These are phyloP conservation scores for Listronotus oregonensis DNA, from an alignment of 1,140 invertebrate species.

Conservation along the genomic window DNA sequence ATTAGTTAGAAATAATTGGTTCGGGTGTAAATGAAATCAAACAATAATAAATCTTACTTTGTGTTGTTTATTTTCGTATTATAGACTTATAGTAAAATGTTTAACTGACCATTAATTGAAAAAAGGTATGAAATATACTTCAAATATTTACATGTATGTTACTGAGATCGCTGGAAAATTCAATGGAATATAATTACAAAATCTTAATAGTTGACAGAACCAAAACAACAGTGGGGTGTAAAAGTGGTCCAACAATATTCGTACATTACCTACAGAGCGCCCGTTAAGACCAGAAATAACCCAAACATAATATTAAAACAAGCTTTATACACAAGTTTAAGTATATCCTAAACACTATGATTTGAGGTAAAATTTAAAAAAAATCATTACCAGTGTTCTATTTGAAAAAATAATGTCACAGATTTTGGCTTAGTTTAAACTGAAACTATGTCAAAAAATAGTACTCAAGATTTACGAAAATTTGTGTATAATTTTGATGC, in stretches of 20 bases:
- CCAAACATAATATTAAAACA: too few relatives aligned
- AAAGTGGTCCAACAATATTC: background rate
- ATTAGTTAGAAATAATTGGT: too few relatives aligned
- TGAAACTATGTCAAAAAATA: too few relatives aligned
- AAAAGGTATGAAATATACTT: conserved; percentile 41
- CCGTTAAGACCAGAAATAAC: too few relatives aligned
- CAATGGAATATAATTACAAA: conserved; percentile 51
- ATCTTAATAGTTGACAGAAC: conserved; percentile 31
- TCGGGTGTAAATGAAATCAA: background rate
- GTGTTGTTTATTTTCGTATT: conserved; percentile 29
- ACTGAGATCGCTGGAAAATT: conserved; percentile 52
- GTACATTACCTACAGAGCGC: background rate
- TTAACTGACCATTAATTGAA: conserved; percentile 50
- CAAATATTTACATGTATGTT: conserved; percentile 49
- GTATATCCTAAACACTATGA: too few relatives aligned
- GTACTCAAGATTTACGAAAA: too few relatives aligned
- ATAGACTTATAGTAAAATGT: conserved; percentile 27
- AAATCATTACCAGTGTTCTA: too few relatives aligned
- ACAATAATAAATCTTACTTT: conserved; percentile 9
- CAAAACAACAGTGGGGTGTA: conserved; percentile 9
- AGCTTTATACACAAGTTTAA: too few relatives aligned
- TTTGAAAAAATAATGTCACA: too few relatives aligned
- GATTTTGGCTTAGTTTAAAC: too few relatives aligned
- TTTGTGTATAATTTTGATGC: too few relatives aligned
- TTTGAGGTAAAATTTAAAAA: too few relatives aligned